Evolutionary conservation across 64 coral and sea anemone species (phyloP), one percentile per base, ranked within the genome.

Genomic region (Pocillopora verrucosa): DNA sequence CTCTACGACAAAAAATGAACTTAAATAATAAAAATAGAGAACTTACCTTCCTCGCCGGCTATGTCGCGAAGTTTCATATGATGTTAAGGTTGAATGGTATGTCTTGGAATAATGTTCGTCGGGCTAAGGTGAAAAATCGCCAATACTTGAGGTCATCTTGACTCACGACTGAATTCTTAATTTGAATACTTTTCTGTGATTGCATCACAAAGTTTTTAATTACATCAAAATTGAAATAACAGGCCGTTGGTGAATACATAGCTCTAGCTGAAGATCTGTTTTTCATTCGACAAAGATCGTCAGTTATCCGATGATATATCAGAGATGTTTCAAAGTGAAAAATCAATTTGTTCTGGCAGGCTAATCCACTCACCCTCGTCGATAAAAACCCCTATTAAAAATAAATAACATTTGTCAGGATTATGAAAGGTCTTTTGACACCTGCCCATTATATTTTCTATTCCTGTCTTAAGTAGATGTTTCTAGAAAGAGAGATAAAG

Each of bases 131-230:
- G 7, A 65, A 72, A 57, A 85, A 72, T 85, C 82, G 82, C 65
- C 12, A 56, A 65, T 11, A 56, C 17, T 58, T 85, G 82, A 85
- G 82, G 82, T 85, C 82, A 85, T 85, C 57, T 72, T 85, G 16
- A 14, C 65, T 85, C 19, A 85, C 36, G 36, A 70, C n/a, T 72
- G 82, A 65, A 72, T 68, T 7, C 51, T 20, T 72, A 24, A 85
- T 70, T 17, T 5, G 45, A 85, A 36, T 9, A 13, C 36, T 51
- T 7, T 41, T 17, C 19, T 58, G 69, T 22, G 41, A 24, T 85
- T 85, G 64, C 35, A 65, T 72, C 63, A 85, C 82, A 0, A 5
- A 24, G 65, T 68, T 72, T 58, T 22, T 9, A 38, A 24, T 9
- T 25, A 30, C 34, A 11, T 45, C 11, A 70, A 70, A 70, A n/a